These are phyloP conservation scores for Athrips mouffetella DNA, from an alignment of 2,888 invertebrate genomes.

Conservation along the genomic window DNA sequence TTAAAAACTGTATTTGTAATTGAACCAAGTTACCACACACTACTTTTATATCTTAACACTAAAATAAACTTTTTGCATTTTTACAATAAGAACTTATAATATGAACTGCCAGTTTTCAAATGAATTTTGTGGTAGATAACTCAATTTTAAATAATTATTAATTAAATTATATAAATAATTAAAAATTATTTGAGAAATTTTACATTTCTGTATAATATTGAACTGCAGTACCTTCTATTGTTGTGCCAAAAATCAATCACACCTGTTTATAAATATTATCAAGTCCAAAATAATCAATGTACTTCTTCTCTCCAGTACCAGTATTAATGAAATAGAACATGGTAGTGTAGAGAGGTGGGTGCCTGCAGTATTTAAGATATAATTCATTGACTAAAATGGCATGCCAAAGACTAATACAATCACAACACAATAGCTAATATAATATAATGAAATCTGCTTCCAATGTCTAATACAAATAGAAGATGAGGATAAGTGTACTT, in stretches of 20 bases:
- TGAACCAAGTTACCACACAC: conserved; percentile 24
- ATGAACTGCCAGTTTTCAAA: not conserved
- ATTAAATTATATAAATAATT: conserved; percentile 1
- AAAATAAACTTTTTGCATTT: conserved; percentile 19
- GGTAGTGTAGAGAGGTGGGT: too few species aligned
- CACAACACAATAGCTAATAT: not conserved
- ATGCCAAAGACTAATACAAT: conserved; percentile 25
- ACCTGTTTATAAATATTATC: not conserved
- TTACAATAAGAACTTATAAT: conserved; percentile 18
- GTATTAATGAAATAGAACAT: too few species aligned
- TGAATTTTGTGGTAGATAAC: not conserved
- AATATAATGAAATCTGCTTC: not conserved
- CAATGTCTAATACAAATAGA: not conserved
- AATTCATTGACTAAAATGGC: too few species aligned
- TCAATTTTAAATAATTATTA: conserved; percentile 20
- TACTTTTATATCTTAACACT: too few species aligned
- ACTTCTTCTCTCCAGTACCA: too few species aligned
- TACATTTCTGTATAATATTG: conserved; percentile 5
- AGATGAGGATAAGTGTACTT: not conserved
- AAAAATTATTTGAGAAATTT: conserved; percentile 7
- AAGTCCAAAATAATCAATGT: too few species aligned
- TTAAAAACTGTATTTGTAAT: too few species aligned
- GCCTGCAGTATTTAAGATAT: too few species aligned
- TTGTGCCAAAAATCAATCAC: conserved; percentile 8
- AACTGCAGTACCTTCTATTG: not conserved